Percentiles rank a stretch among this genome's conserved stretches.
phyloP scores from a whole-genome alignment of 2,888 invertebrate genomes.

The Tenthredo mesomela region DNA sequence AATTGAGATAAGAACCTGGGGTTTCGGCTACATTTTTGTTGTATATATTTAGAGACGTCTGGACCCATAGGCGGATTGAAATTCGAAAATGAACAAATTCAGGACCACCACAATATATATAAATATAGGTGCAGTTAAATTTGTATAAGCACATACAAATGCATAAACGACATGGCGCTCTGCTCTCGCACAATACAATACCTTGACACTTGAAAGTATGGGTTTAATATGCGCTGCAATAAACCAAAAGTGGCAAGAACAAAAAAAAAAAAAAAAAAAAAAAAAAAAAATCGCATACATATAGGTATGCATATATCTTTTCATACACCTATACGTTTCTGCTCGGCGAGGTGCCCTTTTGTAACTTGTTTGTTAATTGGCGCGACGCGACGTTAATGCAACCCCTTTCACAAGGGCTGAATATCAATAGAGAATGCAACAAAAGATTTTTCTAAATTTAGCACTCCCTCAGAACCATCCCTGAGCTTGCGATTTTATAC shows the following conservation, averaged over 20 bases:
- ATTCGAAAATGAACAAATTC: too few species aligned
- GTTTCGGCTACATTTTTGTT: too few species aligned
- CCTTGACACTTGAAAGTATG: background rate
- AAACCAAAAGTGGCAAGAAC: slow-evolving; percentile 19
- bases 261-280: background rate
- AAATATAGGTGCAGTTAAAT: too few species aligned
- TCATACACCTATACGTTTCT: background rate
- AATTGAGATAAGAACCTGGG: too few species aligned
- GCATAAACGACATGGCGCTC: background rate
- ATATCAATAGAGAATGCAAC: slow-evolving; percentile 30
- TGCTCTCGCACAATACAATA: background rate
- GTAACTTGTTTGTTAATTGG: slow-evolving; percentile 30
- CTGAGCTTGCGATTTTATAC: background rate
- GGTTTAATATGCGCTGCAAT: background rate
- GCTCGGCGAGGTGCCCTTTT: background rate
- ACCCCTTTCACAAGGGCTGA: background rate
- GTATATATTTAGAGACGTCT: too few species aligned
- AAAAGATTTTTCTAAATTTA: slow-evolving; percentile 34
- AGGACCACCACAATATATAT: background rate
- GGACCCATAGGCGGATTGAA: too few species aligned
- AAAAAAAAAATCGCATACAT: background rate
- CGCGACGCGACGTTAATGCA: background rate
- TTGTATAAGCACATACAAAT: background rate
- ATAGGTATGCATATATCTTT: background rate
- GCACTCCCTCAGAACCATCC: slow-evolving; percentile 1